Evolutionary conservation across 2,888 invertebrate species (phyloP), one percentile per base, ranked within the genome.

Genomic region (Eupithecia subumbrata): DNA sequence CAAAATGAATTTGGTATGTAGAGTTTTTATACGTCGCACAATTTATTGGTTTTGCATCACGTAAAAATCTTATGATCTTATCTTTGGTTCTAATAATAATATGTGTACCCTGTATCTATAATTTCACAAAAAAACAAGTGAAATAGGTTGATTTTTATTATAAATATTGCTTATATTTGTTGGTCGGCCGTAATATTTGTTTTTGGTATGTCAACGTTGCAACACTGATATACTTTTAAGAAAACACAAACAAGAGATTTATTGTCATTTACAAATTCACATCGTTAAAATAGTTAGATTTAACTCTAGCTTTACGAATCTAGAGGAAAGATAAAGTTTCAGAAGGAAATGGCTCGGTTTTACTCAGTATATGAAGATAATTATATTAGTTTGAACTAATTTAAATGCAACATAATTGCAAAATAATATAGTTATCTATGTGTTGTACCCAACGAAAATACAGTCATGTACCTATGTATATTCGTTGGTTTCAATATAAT

Each of bases 11-110:
- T 68, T 69, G 16, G 16, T 66, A n/a, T n/a, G 3, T 64, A 56
- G 48, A 52, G 45, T 2, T 63, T 69, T 66, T 76, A 64, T 76
- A 70, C 52, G 56, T 74, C 79, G 78, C 80, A 81, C 81, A 81
- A 80, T 68, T 52, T 63, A 77, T 80, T 71, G 78, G 76, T 76
- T 69, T 74, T 76, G 72, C 76, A 73, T 76, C 76, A 77, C 74
- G 37, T 74, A 12, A 69, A 45, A 72, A 69, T 64, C 22, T 56
- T 45, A 69, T 63, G 30, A 68, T 45, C n/a, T 66, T n/a, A 5
- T 45, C 30, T 64, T 64, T 64, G 18, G 34, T 64, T 64, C 18
- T 18, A 18, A 34, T 60, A n/a, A 48, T 18, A 18, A 18, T 52
- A 9, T 52, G n/a, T 48, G 1, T 43, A 52, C 9, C 0, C 7